phyloP scores from a whole-genome alignment of 1,140 invertebrate species.

The Myzus persicae region DNA sequence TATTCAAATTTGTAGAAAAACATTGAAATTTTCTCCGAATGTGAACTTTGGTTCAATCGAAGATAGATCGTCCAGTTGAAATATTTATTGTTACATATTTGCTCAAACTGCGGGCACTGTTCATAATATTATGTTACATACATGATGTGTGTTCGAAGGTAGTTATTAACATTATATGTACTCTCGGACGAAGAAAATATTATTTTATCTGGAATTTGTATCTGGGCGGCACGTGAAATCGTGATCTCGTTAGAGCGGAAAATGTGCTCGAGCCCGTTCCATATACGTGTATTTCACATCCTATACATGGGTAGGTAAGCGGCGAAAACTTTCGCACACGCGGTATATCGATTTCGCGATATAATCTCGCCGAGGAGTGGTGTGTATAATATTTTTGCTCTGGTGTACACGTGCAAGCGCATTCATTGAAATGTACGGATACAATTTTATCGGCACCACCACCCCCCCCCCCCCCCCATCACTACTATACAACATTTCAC shows the following conservation, averaged over 20 bases:
- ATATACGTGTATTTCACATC: neutral
- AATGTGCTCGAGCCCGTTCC: neutral
- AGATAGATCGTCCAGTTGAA: too few species aligned
- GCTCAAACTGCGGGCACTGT: too few species aligned
- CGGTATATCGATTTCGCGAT: constrained; percentile 25
- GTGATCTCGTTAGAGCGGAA: neutral
- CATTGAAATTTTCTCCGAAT: too few species aligned
- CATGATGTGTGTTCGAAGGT: too few species aligned
- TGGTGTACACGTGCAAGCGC: neutral
- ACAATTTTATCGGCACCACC: neutral
- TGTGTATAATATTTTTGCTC: neutral
- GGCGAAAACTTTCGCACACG: neutral
- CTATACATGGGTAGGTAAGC: neutral
- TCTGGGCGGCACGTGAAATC: neutral
- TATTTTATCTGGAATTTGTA: constrained; percentile 13
- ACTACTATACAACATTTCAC: neutral
- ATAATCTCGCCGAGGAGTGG: constrained; percentile 1
- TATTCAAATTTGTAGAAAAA: neutral
- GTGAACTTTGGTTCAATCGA: too few species aligned
- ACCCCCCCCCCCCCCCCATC: neutral
- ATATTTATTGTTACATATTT: too few species aligned
- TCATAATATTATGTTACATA: too few species aligned
- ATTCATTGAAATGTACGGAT: constrained; percentile 38
- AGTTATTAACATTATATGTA: neutral
- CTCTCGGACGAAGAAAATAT: neutral